Percentiles rank a stretch among this genome's conserved stretches.
These are phyloP conservation scores for Nipponacmea schrenckii DNA, from an alignment of 2,888 invertebrate species.

Conservation along the genomic window DNA sequence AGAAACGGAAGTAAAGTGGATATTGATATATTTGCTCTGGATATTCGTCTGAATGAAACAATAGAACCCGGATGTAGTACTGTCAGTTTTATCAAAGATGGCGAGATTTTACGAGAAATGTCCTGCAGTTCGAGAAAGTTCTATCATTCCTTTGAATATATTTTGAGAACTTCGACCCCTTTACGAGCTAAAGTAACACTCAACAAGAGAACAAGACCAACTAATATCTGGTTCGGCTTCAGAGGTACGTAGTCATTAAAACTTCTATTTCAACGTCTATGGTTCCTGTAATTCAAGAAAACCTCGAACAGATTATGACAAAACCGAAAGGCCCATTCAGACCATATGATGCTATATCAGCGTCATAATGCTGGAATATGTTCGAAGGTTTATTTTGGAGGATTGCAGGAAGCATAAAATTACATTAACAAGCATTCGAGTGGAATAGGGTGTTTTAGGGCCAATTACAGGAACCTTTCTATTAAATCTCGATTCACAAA, in stretches of 20 bases:
- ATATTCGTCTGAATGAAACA: background rate
- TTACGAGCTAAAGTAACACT: background rate
- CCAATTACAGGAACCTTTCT: too few relatives aligned
- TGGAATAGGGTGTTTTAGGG: too few relatives aligned
- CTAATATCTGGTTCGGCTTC: constrained; percentile 3
- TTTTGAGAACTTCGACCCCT: background rate
- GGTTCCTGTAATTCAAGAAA: too few relatives aligned
- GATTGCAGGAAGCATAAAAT: too few relatives aligned
- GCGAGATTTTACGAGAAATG: background rate
- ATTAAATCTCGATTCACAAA: too few relatives aligned
- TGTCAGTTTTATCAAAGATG: constrained; percentile 2
- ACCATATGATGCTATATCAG: too few relatives aligned
- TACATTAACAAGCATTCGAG: too few relatives aligned
- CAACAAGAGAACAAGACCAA: background rate
- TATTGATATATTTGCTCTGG: background rate
- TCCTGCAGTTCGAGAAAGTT: background rate
- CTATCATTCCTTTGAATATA: background rate
- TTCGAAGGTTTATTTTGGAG: too few relatives aligned
- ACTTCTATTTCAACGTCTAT: too few relatives aligned
- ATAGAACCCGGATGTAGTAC: background rate
- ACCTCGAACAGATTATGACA: too few relatives aligned
- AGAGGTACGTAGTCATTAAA: background rate
- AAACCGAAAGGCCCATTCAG: too few relatives aligned
- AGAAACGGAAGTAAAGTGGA: background rate
- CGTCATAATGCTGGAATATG: too few relatives aligned